A percentile compares a stretch with the other conserved stretches of the same genome.
These are phyloP conservation scores for Melipona bicolor DNA, from an alignment of 2,888 invertebrate genomes.

Conservation along the genomic window DNA sequence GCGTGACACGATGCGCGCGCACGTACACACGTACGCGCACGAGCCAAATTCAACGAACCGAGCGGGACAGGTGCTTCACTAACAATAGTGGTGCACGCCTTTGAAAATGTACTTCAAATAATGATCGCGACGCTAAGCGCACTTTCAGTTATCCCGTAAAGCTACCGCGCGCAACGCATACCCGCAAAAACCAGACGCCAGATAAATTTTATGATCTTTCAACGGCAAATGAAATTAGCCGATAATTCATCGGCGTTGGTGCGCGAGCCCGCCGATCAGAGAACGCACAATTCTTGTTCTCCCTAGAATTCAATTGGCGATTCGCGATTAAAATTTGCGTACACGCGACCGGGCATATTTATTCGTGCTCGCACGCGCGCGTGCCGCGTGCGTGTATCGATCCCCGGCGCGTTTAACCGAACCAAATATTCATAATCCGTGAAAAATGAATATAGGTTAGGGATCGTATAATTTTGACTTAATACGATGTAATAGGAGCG, in stretches of 20 bases:
- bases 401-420: conserved; percentile 32
- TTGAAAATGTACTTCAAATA: conserved; percentile 49
- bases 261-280: background rate
- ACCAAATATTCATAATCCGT: conserved; percentile 30
- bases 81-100: conserved; percentile 54
- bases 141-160: conserved; percentile 44
- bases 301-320: conserved; percentile 19
- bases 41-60: conserved; percentile 65
- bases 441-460: conserved; percentile 30
- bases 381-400: conserved; percentile 53
- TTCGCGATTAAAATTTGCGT: conserved; percentile 52
- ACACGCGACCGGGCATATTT: conserved; percentile 49
- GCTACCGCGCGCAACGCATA: conserved; percentile 19
- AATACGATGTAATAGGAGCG: background rate
- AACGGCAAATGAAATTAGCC: conserved; percentile 32
- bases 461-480: background rate
- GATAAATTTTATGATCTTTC: conserved; percentile 51
- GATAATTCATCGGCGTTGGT: conserved; percentile 25
- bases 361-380: conserved; percentile 40
- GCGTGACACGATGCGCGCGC: conserved; percentile 41
- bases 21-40: conserved; percentile 42
- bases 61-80: conserved; percentile 59
- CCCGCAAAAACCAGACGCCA: conserved; percentile 20
- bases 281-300: background rate
- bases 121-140: conserved; percentile 43